Evolutionary conservation across 2,113 vertebrate genomes (phyloP).

Genomic region (Channa argus): DNA sequence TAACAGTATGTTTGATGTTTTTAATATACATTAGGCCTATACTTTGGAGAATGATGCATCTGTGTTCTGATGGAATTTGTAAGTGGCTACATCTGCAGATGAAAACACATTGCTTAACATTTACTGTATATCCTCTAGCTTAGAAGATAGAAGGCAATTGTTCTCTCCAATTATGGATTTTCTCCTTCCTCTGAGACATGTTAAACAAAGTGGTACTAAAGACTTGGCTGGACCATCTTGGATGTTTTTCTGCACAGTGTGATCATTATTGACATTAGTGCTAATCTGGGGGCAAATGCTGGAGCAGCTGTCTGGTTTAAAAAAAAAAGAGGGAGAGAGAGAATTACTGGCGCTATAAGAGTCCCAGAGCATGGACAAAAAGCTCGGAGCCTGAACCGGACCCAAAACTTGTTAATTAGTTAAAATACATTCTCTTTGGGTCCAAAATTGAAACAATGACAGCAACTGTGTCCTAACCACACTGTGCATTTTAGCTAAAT

Average conservation of each 20-base stretch:
- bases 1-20: neutral
- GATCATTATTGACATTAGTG: slow-evolving; percentile 79
- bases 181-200: slow-evolving; percentile 55
- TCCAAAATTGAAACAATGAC: slow-evolving; percentile 45
- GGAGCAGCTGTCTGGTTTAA: slow-evolving; percentile 53
- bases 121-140: slow-evolving; percentile 38
- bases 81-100: neutral
- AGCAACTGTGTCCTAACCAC: slow-evolving; percentile 14
- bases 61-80: neutral
- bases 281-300: slow-evolving; percentile 77
- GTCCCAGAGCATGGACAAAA: slow-evolving; percentile 58
- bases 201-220: slow-evolving; percentile 77
- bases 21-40: no score
- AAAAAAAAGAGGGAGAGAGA: slow-evolving; percentile 34
- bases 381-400: slow-evolving; percentile 57
- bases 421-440: slow-evolving; percentile 47
- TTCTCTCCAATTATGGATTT: slow-evolving; percentile 67
- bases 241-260: slow-evolving; percentile 65
- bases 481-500: slow-evolving; percentile 3
- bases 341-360: slow-evolving; percentile 64
- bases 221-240: slow-evolving; percentile 61
- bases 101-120: slow-evolving; percentile 15
- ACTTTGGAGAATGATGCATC: neutral
- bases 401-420: slow-evolving; percentile 63
- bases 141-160: slow-evolving; percentile 43